Percentiles rank a stretch among this genome's conserved stretches.
Evolutionary conservation across 35 echinoderm and acorn worm species (phyloP).

Genomic region (Lytechinus variegatus): DNA sequence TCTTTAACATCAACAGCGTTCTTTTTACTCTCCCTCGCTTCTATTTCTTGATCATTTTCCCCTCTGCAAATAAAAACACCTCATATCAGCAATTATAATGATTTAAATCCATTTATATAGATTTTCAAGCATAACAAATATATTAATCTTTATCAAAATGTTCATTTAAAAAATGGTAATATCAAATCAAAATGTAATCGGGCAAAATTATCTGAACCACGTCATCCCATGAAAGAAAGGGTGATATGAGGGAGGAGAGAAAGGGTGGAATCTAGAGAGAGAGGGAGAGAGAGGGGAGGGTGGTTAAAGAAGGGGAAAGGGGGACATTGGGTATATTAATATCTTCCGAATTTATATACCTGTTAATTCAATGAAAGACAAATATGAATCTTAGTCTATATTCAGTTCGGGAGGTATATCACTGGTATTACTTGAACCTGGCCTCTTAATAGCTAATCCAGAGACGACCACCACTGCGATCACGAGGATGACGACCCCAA

Average conservation of each 20-base stretch:
- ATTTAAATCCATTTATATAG: neutral
- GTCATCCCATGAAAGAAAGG: too few relatives aligned
- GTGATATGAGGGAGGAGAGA: too few relatives aligned
- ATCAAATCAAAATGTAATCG: neutral
- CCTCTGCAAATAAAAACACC: too few relatives aligned
- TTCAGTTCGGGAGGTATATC: neutral
- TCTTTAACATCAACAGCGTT: neutral
- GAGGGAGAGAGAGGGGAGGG: too few relatives aligned
- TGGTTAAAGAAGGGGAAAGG: too few relatives aligned
- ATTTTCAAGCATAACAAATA: neutral
- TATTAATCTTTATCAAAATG: neutral
- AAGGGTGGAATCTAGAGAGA: too few relatives aligned
- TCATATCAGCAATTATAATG: too few relatives aligned
- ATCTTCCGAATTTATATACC: too few relatives aligned
- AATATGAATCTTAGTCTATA: neutral
- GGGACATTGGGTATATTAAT: too few relatives aligned
- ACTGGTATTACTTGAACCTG: neutral
- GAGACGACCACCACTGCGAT: neutral
- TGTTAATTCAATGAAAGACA: too few relatives aligned
- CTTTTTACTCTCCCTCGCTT: neutral
- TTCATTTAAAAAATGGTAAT: neutral
- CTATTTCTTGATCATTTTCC: neutral
- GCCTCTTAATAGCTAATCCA: neutral
- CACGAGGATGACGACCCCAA: neutral
- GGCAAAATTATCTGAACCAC: too few relatives aligned